A percentile compares a stretch with the other conserved stretches of the same genome.
phyloP scores from a whole-genome alignment of 2,797 vertebrate genomes.

The Petrocephalus sullivani region DNA sequence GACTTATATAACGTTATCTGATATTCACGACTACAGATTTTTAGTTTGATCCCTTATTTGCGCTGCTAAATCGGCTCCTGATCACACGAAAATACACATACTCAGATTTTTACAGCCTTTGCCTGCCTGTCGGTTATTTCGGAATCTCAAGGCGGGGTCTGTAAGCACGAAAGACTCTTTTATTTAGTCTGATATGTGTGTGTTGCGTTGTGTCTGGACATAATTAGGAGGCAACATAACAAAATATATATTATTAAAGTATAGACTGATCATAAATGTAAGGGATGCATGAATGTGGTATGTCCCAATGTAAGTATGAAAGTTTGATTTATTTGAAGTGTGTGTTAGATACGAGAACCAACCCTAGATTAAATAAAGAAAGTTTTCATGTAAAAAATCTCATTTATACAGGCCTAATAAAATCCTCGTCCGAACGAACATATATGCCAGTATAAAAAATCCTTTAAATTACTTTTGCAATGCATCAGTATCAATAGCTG shows the following conservation, averaged over 20 bases:
- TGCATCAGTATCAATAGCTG: not conserved
- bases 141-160: not conserved
- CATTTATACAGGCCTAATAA: not conserved
- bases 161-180: not conserved
- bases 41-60: not conserved
- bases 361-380: not conserved
- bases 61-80: not conserved
- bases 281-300: not conserved
- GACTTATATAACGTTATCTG: not conserved
- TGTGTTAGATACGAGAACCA: not conserved
- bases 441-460: not conserved
- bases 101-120: not conserved
- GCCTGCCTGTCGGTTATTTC: not conserved
- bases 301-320: not conserved
- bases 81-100: not conserved
- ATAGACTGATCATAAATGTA: not conserved
- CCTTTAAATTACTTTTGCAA: not conserved
- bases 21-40: not conserved
- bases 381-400: not conserved
- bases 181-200: not conserved
- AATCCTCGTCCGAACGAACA: not conserved
- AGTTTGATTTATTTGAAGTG: not conserved
- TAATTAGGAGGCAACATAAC: not conserved
- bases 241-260: not conserved
- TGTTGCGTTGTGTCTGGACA: not conserved